Conservation (phyloP, 2,113 vertebrate species). For the Leucopsar rothschildi region DNA sequence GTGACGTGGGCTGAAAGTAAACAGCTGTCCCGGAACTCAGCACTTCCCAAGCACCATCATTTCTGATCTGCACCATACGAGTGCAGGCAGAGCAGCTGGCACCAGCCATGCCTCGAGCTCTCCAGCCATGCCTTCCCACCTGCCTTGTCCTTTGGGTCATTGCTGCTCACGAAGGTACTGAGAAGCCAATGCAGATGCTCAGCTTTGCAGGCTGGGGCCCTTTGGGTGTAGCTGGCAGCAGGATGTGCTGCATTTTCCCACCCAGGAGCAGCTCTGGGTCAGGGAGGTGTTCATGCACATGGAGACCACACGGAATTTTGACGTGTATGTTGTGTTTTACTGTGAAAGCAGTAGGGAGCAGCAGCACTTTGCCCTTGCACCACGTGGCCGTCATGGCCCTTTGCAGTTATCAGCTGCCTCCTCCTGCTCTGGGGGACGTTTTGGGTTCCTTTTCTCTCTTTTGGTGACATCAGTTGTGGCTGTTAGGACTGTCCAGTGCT, state of each 20-base stretch:
- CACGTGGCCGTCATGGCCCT: rapidly evolving
- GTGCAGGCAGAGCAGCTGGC: neutral
- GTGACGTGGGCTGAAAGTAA: neutral
- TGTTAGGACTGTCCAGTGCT: no score
- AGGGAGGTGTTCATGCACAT: rapidly evolving
- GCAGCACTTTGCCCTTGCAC: neutral
- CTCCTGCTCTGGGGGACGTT: rapidly evolving
- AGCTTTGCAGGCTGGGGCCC: neutral
- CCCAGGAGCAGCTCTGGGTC: neutral
- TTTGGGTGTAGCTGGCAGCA: neutral
- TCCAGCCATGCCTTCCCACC: neutral
- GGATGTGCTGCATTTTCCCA: rapidly evolving
- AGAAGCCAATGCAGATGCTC: neutral
- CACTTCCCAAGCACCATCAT: rapidly evolving
- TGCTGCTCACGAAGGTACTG: neutral
- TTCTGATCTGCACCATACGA: rapidly evolving
- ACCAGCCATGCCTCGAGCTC: rapidly evolving
- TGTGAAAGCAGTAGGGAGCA: neutral
- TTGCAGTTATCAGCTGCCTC: neutral
- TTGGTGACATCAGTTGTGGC: neutral
- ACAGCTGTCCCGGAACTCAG: neutral
- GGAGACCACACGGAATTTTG: rapidly evolving
- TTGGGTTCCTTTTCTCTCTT: neutral
- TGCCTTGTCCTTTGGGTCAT: neutral
- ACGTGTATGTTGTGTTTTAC: rapidly evolving